These are phyloP conservation scores for Psix sp. DNA, from an alignment of 1,140 invertebrate genomes.

Conservation along the genomic window DNA sequence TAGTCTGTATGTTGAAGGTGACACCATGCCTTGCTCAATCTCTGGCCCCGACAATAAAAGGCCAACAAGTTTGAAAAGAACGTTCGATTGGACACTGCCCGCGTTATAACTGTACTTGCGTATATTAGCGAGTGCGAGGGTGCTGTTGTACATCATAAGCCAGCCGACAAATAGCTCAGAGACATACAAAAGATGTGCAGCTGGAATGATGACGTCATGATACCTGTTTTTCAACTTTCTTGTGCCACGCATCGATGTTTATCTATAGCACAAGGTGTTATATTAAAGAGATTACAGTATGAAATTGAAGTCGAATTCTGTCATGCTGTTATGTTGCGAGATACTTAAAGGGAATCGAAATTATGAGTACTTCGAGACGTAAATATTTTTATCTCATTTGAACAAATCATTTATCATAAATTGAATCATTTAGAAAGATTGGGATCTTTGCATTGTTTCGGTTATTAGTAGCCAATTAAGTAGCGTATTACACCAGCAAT, in stretches of 20 bases:
- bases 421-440: too few species aligned
- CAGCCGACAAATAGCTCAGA: constrained; percentile 22
- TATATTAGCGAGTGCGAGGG: constrained; percentile 23
- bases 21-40: constrained; percentile 15
- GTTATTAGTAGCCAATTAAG: too few species aligned
- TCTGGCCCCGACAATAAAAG: constrained; percentile 39
- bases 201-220: constrained; percentile 70
- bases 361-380: too few species aligned
- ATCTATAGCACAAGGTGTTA: not conserved
- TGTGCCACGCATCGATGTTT: constrained; percentile 63
- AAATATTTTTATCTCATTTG: too few species aligned
- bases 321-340: too few species aligned
- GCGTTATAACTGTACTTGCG: constrained; percentile 13
- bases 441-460: too few species aligned
- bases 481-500: too few species aligned
- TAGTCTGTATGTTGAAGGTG: constrained; percentile 7
- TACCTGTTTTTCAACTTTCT: constrained; percentile 69
- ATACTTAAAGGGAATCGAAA: too few species aligned
- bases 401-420: too few species aligned
- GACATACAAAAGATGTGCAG: constrained; percentile 62
- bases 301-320: too few species aligned
- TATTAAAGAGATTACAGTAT: not conserved
- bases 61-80: constrained; percentile 21
- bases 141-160: constrained; percentile 13
- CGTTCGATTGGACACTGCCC: constrained; percentile 11